A percentile compares a stretch with the other conserved stretches of the same genome.
phyloP scores from a whole-genome alignment of 2,888 invertebrate genomes.

The Thereva unica region DNA sequence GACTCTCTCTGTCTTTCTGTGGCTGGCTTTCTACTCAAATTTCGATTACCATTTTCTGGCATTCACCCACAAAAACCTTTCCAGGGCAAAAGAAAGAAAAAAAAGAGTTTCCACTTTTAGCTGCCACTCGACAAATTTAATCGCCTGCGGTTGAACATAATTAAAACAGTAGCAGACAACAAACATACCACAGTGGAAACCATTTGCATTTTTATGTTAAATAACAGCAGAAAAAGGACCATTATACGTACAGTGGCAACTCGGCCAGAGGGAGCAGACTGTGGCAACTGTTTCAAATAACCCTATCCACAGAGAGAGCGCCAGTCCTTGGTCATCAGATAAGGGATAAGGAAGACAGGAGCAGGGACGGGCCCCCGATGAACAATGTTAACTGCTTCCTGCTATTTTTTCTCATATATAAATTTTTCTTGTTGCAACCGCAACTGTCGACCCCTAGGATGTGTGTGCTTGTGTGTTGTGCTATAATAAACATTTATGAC shows the following conservation, averaged over 20 bases:
- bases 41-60: slow-evolving; percentile 8
- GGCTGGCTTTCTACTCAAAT: too few relatives aligned
- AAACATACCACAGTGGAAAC: slow-evolving; percentile 32
- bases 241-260: slow-evolving; percentile 3
- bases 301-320: background rate
- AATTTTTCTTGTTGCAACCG: slow-evolving; percentile 11
- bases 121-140: slow-evolving; percentile 34
- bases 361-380: background rate
- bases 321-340: background rate
- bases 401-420: background rate
- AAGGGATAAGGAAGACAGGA: background rate
- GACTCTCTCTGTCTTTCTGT: too few relatives aligned
- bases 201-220: slow-evolving; percentile 35
- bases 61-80: slow-evolving; percentile 14
- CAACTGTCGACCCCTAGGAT: slow-evolving; percentile 15
- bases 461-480: background rate
- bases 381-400: slow-evolving; percentile 31
- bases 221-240: slow-evolving; percentile 32
- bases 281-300: too few relatives aligned
- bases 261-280: too few relatives aligned
- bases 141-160: slow-evolving; percentile 35
- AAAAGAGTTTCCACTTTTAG: slow-evolving; percentile 1
- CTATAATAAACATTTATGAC: slow-evolving; percentile 32
- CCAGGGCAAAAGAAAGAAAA: slow-evolving; percentile 1
- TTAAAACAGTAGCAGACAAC: slow-evolving; percentile 33